Base-by-base conservation (phyloP, 2,113 vertebrate species). In the Hystrix brachyura region DNA sequence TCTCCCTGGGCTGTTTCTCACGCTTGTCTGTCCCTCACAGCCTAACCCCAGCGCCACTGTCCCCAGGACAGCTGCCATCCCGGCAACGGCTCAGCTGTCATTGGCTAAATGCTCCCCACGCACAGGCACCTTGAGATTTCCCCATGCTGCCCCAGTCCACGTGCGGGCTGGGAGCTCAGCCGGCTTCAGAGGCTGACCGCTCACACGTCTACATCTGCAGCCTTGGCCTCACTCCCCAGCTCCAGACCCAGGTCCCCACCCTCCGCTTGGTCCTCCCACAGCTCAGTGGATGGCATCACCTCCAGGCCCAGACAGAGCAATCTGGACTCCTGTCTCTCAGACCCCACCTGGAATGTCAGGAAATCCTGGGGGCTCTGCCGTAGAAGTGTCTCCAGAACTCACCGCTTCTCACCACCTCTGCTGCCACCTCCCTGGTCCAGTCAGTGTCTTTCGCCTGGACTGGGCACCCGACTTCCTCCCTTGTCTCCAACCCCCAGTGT, bases 231-330 rank as follows among this genome's bases (percentile, higher is more conserved):
- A 12, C 2, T 38, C 43, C 71, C 43, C 3, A 18, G 64, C 51
- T 46, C 64, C 59, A 79, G 57, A 60, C 38, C 32, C 48, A 21
- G 38, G 12, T 3, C 25, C 1, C 51, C 2, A 9, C 1, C 2
- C 71, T 13, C 23, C 2, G 0, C 38, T 23, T 0, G 8, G 15
- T 17, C 14, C 38, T 51, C 48, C 51, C 38, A 1, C 34, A 32
- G 29, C 76, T 69, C 53, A 1, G 18, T 1, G 43, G n/a, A 21
- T 1, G 69, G 5, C 32, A 43, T 7, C 1, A 0, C 29, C 74
- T 9, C 48, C 48, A 19, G 29, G 21, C 15, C 29, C 76, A 34
- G 3, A 65, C 55, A 32, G 23, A 27, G 29, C 74, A n/a, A 1
- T 32, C 15, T 81, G 71, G 80, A 67, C 64, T 79, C 13, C 38